These are phyloP conservation scores for Leucosticte australis DNA, from an alignment of 2,113 vertebrate genomes.

Conservation along the genomic window DNA sequence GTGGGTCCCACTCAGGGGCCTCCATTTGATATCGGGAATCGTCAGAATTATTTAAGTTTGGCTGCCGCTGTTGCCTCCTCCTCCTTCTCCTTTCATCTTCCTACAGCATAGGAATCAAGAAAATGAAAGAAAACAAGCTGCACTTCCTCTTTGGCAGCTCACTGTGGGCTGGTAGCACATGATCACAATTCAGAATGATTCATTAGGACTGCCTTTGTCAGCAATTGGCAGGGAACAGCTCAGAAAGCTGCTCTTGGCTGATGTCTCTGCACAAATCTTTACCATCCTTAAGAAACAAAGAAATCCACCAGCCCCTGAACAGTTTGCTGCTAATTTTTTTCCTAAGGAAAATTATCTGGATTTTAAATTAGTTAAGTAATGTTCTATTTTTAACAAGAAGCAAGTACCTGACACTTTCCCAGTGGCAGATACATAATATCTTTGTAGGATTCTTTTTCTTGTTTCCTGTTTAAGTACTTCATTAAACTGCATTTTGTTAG, in stretches of 20 bases:
- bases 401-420: not conserved
- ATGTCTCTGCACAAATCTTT: slow-evolving; percentile 16
- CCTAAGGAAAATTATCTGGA: not conserved
- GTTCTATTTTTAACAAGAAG: not conserved
- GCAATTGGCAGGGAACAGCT: slow-evolving; percentile 68
- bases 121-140: slow-evolving; percentile 78
- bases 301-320: not conserved
- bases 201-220: slow-evolving; percentile 79
- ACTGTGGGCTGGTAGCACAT: slow-evolving; percentile 74
- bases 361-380: slow-evolving; percentile 25
- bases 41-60: slow-evolving; percentile 59
- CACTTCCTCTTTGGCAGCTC: slow-evolving; percentile 83
- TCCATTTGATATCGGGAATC: slow-evolving; percentile 68
- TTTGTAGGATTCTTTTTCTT: not conserved
- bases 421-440: not conserved
- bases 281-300: slow-evolving; percentile 19
- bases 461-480: not conserved
- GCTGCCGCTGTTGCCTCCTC: slow-evolving; percentile 36
- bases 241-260: slow-evolving; percentile 48
- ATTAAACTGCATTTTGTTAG: not conserved
- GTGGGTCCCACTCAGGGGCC: slow-evolving; percentile 69
- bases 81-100: slow-evolving; percentile 67
- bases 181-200: slow-evolving; percentile 68
- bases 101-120: slow-evolving; percentile 63
- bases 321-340: not conserved